These are phyloP conservation scores for Temnopleurus reevesii DNA, from an alignment of 53 echinoderm and acorn worm species.

Conservation along the genomic window DNA sequence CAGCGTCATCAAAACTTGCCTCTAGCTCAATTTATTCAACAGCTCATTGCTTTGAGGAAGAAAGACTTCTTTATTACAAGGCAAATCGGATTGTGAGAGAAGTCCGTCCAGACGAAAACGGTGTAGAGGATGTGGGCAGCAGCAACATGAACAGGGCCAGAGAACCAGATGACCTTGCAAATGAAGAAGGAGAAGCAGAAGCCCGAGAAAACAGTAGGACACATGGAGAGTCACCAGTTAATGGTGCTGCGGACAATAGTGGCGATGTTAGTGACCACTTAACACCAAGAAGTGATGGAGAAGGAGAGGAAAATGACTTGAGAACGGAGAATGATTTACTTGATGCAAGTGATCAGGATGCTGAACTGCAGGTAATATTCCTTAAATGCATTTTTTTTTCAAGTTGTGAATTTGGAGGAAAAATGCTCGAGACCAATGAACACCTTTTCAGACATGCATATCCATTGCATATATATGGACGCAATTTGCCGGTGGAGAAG, in stretches of 20 bases:
- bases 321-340: neutral
- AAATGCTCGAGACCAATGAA: no score
- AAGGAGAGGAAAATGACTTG: neutral
- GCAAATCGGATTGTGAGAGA: neutral
- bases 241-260: neutral
- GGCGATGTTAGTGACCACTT: neutral
- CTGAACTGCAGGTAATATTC: neutral
- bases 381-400: neutral
- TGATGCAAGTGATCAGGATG: neutral
- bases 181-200: neutral
- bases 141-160: neutral
- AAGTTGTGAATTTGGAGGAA: no score
- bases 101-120: slow-evolving; percentile 4
- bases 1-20: neutral
- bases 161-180: neutral
- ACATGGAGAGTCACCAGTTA: neutral
- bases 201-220: neutral
- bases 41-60: slow-evolving; percentile 39
- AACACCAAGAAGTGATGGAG: neutral
- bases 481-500: no score
- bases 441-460: no score
- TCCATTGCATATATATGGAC: no score
- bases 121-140: slow-evolving; percentile 22
- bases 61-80: neutral
- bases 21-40: neutral